Percentiles rank a stretch among this genome's conserved stretches.
Evolutionary conservation across 2,113 vertebrate species (phyloP).

Genomic region (Rhynchopsitta pachyrhyncha): DNA sequence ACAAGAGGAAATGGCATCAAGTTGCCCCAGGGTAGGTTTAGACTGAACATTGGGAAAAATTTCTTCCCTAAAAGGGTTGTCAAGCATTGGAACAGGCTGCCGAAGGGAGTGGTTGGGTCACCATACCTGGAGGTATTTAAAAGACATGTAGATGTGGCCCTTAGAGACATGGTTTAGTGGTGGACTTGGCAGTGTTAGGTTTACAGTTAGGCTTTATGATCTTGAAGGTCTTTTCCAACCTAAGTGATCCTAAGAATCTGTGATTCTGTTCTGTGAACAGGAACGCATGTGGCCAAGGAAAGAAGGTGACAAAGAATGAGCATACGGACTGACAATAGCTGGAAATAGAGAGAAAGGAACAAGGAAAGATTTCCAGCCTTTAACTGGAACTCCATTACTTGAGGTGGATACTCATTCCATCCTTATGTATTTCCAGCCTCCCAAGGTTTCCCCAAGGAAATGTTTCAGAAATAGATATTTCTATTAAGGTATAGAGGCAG

Average conservation of each 20-base stretch:
- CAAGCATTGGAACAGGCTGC: not conserved
- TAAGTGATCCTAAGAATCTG: not conserved
- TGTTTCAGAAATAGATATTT: constrained; percentile 4
- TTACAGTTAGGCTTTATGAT: not conserved
- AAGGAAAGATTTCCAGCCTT: not conserved
- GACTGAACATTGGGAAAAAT: not conserved
- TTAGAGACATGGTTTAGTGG: not conserved
- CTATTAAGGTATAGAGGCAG: not conserved
- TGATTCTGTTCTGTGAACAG: not conserved
- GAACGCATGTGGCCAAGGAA: not conserved
- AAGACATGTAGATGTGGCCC: not conserved
- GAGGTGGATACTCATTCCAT: not conserved
- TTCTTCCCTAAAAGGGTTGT: not conserved
- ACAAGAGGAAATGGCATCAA: not conserved
- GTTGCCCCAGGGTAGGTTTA: not conserved
- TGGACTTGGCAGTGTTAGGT: not conserved
- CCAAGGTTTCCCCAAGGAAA: constrained; percentile 18
- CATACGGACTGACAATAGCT: not conserved
- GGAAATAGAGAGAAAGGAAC: not conserved
- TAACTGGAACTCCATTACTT: not conserved
- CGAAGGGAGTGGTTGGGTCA: not conserved
- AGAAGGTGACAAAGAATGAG: not conserved
- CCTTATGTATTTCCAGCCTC: not conserved
- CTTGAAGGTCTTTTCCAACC: not conserved
- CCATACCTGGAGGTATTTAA: not conserved